A percentile compares a stretch with the other conserved stretches of the same genome.
Evolutionary conservation across 1,140 invertebrate genomes (phyloP).

Genomic region (Drosophila sp.): DNA sequence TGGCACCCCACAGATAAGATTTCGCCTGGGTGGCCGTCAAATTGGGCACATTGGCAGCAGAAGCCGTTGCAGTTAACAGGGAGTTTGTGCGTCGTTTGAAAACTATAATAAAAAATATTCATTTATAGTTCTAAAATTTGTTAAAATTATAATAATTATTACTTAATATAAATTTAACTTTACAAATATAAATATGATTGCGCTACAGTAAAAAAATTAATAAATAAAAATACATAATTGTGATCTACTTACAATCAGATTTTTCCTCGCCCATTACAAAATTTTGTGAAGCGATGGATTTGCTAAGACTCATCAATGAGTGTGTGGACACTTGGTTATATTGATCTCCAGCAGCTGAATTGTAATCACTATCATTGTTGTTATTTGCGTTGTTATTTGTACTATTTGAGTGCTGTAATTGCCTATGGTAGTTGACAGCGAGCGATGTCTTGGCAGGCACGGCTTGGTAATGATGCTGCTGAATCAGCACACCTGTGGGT

Average conservation of each 20-base stretch:
- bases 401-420: slow-evolving; percentile 33
- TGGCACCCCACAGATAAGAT: slow-evolving; percentile 94
- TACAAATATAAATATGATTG: no score
- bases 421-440: slow-evolving; percentile 4
- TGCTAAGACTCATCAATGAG: slow-evolving; percentile 55
- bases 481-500: slow-evolving; percentile 94
- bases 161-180: no score
- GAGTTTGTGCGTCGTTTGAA: slow-evolving; percentile 73
- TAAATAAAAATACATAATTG: no score
- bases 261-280: slow-evolving; percentile 60
- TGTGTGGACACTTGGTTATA: slow-evolving; percentile 71
- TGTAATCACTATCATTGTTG: slow-evolving; percentile 67
- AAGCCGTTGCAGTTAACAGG: slow-evolving; percentile 49
- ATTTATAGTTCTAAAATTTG: no score
- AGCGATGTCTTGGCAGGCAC: slow-evolving; percentile 86
- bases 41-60: slow-evolving; percentile 62
- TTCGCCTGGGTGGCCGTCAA: slow-evolving; percentile 86
- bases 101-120: slow-evolving; percentile 37
- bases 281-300: slow-evolving; percentile 55
- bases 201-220: no score
- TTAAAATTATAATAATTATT: no score
- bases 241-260: slow-evolving; percentile 67
- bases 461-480: slow-evolving; percentile 96
- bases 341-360: slow-evolving; percentile 41
- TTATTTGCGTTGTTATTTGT: slow-evolving; percentile 56